phyloP scores from a whole-genome alignment of 2,113 vertebrate species.

The Parus major region DNA sequence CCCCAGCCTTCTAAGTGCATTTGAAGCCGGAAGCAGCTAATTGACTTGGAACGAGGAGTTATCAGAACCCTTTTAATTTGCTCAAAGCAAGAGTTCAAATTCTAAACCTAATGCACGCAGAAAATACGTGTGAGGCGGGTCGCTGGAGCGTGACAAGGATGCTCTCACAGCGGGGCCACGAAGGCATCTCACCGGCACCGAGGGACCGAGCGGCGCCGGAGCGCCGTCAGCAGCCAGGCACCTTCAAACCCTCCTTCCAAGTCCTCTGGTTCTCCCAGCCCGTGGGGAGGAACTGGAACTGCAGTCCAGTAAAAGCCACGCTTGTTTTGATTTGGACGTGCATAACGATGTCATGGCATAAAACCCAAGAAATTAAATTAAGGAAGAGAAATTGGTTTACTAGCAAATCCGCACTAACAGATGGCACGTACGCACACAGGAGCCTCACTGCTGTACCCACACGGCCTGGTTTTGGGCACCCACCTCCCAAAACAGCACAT shows the following conservation, averaged over 20 bases:
- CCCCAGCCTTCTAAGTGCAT: neutral
- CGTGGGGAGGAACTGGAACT: accelerated
- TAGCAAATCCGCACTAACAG: neutral
- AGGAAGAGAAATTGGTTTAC: neutral
- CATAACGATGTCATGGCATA: accelerated
- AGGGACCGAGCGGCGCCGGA: accelerated
- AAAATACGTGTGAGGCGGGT: neutral
- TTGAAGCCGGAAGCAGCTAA: constrained; percentile 31
- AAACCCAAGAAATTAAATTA: neutral
- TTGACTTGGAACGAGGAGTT: neutral
- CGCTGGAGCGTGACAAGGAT: neutral
- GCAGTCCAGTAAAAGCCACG: neutral
- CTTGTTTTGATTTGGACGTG: accelerated
- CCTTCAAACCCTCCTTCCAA: neutral
- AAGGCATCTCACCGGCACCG: neutral
- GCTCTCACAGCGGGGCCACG: neutral
- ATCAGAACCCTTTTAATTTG: constrained; percentile 19
- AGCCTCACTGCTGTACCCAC: neutral
- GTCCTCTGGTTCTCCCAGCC: neutral
- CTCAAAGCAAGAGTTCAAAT: neutral
- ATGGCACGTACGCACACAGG: accelerated
- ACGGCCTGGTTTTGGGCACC: neutral
- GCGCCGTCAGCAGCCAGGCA: accelerated
- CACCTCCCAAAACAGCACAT: neutral
- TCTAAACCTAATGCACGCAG: neutral